A percentile compares a stretch with the other conserved stretches of the same genome.
These are phyloP conservation scores for Alcis repandata DNA, from an alignment of 2,888 invertebrate genomes.

Conservation along the genomic window DNA sequence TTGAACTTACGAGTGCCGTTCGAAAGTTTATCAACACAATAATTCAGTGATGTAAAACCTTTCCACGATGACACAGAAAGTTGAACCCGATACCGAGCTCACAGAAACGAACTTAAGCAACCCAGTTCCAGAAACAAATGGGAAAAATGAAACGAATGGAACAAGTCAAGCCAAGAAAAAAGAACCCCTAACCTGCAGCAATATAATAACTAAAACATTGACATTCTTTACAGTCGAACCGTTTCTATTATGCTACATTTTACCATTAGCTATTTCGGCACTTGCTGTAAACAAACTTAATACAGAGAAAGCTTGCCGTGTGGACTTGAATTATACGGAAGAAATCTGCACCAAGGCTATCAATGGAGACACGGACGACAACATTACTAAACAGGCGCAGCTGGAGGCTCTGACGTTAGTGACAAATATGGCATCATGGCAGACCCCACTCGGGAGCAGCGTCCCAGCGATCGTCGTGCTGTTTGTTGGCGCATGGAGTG, in stretches of 20 bases:
- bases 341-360: constrained; percentile 78
- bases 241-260: constrained; percentile 87
- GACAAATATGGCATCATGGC: constrained; percentile 85
- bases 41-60: constrained; percentile 39
- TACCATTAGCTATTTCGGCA: constrained; percentile 88
- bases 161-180: constrained; percentile 31
- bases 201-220: constrained; percentile 54
- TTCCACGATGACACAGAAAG: constrained; percentile 51
- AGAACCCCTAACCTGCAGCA: constrained; percentile 43
- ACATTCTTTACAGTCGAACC: constrained; percentile 88
- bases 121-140: constrained; percentile 42
- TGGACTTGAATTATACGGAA: constrained; percentile 80
- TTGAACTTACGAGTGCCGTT: constrained; percentile 45
- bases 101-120: constrained; percentile 40
- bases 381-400: constrained; percentile 68
- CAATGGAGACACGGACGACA: constrained; percentile 59
- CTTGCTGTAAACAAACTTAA: constrained; percentile 83
- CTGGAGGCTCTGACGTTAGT: constrained; percentile 74
- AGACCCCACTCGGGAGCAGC: constrained; percentile 83
- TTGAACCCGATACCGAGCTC: constrained; percentile 23
- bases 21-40: constrained; percentile 14
- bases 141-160: constrained; percentile 43
- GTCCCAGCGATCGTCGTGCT: constrained; percentile 86
- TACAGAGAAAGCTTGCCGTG: constrained; percentile 86
- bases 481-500: constrained; percentile 88